A percentile compares a stretch with the other conserved stretches of the same genome.
Conservation (phyloP, 2,113 vertebrate species). For the Anser cygnoides region DNA sequence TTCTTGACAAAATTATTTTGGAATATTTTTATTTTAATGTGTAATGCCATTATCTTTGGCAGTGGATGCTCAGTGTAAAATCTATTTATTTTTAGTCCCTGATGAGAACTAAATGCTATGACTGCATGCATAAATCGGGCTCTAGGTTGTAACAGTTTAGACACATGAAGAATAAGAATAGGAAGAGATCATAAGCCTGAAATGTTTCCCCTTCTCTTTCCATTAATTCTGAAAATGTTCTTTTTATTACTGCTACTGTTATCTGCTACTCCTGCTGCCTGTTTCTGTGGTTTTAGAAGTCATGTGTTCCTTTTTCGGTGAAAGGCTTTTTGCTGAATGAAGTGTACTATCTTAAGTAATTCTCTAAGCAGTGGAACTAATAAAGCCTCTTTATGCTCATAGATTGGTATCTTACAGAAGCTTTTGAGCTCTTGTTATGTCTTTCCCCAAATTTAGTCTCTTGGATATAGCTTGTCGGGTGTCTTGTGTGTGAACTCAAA, state of each 20-base stretch:
- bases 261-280: not conserved
- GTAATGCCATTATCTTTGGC: constrained; percentile 14
- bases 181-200: not conserved
- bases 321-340: not conserved
- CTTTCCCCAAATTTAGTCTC: not conserved
- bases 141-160: not conserved
- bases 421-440: not conserved
- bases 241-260: not conserved
- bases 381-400: not conserved
- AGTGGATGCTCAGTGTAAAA: not conserved
- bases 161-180: not conserved
- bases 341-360: not conserved
- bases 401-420: not conserved
- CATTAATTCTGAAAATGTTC: not conserved
- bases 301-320: not conserved
- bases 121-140: not conserved
- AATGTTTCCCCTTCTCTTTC: not conserved
- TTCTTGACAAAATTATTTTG: constrained; percentile 60
- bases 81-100: constrained; percentile 43
- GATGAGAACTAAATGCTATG: not conserved
- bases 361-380: not conserved
- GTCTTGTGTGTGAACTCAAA: not conserved
- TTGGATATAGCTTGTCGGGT: not conserved
- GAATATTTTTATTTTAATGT: constrained; percentile 10
- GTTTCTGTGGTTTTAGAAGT: not conserved